phyloP scores from a whole-genome alignment of 30 jellyfish, hydroid and myxozoan species.

The Turritopsis dohrnii region DNA sequence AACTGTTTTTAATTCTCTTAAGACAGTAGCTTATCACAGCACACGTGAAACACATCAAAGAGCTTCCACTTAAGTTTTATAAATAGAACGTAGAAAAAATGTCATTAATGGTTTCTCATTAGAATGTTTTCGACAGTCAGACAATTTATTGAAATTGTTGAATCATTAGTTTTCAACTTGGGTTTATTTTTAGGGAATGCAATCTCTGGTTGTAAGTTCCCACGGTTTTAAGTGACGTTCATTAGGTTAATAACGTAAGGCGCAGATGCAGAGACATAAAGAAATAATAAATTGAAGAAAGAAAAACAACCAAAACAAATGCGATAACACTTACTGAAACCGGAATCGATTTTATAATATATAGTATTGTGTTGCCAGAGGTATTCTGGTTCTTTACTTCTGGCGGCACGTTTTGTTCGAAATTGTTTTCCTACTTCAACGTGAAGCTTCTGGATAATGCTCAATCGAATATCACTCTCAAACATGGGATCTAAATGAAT shows the following conservation, averaged over 20 bases:
- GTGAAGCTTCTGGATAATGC: not conserved
- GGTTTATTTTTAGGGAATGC: not conserved
- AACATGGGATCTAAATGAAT: not conserved
- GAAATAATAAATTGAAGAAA: no score
- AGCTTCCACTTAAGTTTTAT: not conserved
- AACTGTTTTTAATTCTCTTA: not conserved
- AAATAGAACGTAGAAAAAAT: not conserved
- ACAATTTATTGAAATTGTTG: not conserved
- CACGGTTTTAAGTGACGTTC: not conserved
- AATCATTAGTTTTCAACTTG: not conserved
- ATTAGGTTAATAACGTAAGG: not conserved
- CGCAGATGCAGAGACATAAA: not conserved
- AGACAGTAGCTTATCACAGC: not conserved
- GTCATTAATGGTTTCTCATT: not conserved
- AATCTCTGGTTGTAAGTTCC: not conserved
- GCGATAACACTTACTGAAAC: constrained; percentile 21
- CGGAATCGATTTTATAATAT: constrained; percentile 32
- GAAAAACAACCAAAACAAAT: not conserved
- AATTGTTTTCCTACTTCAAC: not conserved
- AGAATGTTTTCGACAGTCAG: not conserved
- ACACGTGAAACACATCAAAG: not conserved
- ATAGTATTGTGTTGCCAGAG: constrained; percentile 36
- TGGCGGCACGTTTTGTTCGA: constrained; percentile 30
- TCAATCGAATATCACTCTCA: constrained; percentile 26
- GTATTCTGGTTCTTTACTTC: constrained; percentile 13